These are phyloP conservation scores for Brachionus paranguensis DNA, from an alignment of 1,140 invertebrate genomes.

Conservation along the genomic window DNA sequence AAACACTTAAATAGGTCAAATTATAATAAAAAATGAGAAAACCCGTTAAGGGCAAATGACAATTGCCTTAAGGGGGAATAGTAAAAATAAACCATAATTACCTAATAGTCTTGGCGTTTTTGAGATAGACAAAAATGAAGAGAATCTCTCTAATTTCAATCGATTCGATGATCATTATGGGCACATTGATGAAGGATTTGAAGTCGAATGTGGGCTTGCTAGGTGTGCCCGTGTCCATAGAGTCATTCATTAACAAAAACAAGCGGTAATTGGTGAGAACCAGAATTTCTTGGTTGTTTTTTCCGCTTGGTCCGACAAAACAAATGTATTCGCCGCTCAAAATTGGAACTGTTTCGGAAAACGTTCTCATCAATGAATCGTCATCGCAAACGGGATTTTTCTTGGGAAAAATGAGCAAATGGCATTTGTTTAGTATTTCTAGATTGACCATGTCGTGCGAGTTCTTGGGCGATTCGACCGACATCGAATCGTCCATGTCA, in stretches of 20 bases:
- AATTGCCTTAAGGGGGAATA: constrained; percentile 66
- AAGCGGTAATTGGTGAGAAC: constrained; percentile 28
- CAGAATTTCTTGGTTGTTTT: neutral
- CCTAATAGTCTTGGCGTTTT: constrained; percentile 53
- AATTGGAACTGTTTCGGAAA: neutral
- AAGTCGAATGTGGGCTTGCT: neutral
- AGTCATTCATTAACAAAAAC: neutral
- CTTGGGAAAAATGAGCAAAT: constrained; percentile 10
- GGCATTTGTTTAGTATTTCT: constrained; percentile 28
- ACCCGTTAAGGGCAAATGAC: constrained; percentile 66
- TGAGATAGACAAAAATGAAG: constrained; percentile 49
- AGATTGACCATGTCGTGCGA: neutral
- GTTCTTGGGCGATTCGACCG: neutral
- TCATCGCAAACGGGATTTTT: constrained; percentile 13
- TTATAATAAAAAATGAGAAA: constrained; percentile 38
- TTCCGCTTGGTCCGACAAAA: neutral
- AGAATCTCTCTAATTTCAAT: constrained; percentile 60
- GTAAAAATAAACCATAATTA: constrained; percentile 41
- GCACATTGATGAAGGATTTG: constrained; percentile 63
- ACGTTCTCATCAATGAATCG: neutral
- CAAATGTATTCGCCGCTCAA: constrained; percentile 22
- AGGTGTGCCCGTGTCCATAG: too few relatives aligned
- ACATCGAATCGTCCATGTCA: neutral
- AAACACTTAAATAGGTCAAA: neutral
- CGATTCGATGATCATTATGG: constrained; percentile 74